Evolutionary conservation across 2,888 invertebrate genomes (phyloP).

Genomic region (Lasioglossum malachurum): DNA sequence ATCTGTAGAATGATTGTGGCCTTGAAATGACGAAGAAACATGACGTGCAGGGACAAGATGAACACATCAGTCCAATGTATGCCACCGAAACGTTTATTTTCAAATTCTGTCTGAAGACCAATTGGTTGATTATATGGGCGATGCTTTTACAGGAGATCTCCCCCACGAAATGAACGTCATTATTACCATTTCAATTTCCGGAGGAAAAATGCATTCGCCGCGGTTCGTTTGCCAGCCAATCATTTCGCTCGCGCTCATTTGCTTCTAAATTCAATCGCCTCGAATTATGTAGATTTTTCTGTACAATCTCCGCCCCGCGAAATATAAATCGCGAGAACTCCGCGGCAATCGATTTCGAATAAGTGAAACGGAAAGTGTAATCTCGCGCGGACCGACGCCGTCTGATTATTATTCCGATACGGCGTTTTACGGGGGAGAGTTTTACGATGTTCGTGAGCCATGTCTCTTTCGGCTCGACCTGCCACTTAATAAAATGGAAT

Average conservation of each 20-base stretch:
- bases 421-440: slow-evolving; percentile 1
- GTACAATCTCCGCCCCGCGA: background rate
- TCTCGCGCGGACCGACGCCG: background rate
- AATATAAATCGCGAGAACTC: slow-evolving; percentile 9
- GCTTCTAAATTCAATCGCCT: background rate
- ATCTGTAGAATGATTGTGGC: no score
- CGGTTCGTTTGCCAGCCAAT: background rate
- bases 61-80: no score
- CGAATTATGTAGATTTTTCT: slow-evolving; percentile 1
- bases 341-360: slow-evolving; percentile 9
- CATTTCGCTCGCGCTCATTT: background rate
- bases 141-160: background rate
- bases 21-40: background rate
- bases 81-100: no score
- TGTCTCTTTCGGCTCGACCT: background rate
- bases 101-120: background rate
- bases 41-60: background rate
- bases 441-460: slow-evolving; percentile 1
- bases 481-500: slow-evolving; percentile 24
- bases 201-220: background rate
- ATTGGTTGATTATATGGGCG: background rate
- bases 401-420: slow-evolving; percentile 16
- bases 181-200: background rate
- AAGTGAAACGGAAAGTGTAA: slow-evolving; percentile 1
- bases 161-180: background rate